These are phyloP conservation scores for Dicerorhinus sumatrensis DNA, from an alignment of 2,113 vertebrate species.

Conservation along the genomic window DNA sequence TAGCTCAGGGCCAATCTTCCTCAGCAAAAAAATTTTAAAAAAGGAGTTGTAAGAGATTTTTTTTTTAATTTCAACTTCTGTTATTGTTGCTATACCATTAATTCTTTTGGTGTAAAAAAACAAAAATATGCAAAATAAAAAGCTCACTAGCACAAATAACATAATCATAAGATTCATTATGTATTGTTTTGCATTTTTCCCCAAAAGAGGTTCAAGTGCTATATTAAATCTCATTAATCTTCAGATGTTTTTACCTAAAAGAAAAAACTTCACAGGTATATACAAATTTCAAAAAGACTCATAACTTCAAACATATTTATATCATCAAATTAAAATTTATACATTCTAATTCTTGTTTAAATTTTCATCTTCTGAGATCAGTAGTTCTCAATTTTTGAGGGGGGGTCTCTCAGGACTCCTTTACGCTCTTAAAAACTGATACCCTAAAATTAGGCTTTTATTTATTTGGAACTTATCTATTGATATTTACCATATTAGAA, in stretches of 20 bases:
- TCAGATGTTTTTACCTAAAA: slow-evolving; percentile 3
- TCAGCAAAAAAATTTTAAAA: too few species aligned
- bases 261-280: neutral
- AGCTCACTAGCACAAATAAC: neutral
- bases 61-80: neutral
- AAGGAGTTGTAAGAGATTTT: neutral
- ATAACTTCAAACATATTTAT: neutral
- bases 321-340: neutral
- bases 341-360: slow-evolving; percentile 25
- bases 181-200: neutral
- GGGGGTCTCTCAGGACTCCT: neutral
- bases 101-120: neutral
- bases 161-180: neutral
- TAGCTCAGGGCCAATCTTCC: too few species aligned
- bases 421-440: neutral
- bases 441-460: neutral
- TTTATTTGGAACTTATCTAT: neutral
- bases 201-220: neutral
- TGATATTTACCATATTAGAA: neutral
- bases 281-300: neutral
- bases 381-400: neutral
- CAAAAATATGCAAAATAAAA: neutral
- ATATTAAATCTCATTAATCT: slow-evolving; percentile 44
- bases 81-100: neutral
- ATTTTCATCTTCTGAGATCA: neutral